A percentile compares a stretch with the other conserved stretches of the same genome.
Evolutionary conservation across 1,140 invertebrate species (phyloP).

Genomic region (Drosophila burlai): DNA sequence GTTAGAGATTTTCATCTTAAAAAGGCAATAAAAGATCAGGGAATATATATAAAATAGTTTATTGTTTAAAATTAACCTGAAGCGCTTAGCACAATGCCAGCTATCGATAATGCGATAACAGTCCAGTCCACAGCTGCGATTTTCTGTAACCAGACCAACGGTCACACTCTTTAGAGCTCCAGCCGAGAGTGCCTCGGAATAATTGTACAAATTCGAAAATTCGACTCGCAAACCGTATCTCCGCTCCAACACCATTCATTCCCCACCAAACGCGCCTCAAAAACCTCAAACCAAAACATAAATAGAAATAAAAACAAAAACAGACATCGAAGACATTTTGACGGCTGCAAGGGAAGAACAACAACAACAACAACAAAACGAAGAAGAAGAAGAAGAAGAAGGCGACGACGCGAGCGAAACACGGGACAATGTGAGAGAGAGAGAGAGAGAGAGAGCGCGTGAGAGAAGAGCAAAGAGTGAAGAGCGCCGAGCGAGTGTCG

Average conservation of each 20-base stretch:
- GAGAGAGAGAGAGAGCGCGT: neutral
- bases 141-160: neutral
- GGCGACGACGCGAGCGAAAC: conserved; percentile 6
- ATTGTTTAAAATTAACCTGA: neutral
- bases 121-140: neutral
- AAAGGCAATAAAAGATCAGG: neutral
- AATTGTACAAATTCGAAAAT: conserved; percentile 8
- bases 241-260: neutral
- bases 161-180: conserved; percentile 8
- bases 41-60: neutral
- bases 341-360: conserved; percentile 12
- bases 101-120: neutral
- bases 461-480: conserved; percentile 11
- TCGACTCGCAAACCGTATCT: no score
- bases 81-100: neutral
- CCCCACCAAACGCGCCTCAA: neutral
- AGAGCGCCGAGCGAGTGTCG: conserved; percentile 21
- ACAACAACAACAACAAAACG: neutral
- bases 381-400: neutral
- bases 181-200: conserved; percentile 9
- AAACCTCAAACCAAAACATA: neutral
- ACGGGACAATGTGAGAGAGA: conserved; percentile 12
- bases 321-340: neutral
- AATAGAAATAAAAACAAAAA: neutral
- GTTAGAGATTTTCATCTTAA: neutral